These are phyloP conservation scores for Cremastobaeus sp. DNA, from an alignment of 2,888 invertebrate species.

Conservation along the genomic window DNA sequence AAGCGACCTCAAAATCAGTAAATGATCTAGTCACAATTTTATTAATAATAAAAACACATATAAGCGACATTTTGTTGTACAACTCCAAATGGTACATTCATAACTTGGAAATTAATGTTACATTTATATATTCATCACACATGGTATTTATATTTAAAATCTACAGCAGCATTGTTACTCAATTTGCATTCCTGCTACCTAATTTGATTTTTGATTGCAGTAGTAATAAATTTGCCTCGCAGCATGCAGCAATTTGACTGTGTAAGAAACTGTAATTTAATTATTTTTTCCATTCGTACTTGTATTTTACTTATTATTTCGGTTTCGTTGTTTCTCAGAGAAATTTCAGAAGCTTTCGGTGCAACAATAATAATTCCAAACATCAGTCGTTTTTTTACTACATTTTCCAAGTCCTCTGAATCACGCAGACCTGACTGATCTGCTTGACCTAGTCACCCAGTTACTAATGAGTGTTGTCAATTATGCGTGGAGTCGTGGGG, in stretches of 20 bases:
- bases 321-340: not conserved
- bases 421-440: slow-evolving; percentile 32
- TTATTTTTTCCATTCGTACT: slow-evolving; percentile 15
- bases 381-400: not conserved
- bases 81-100: no score
- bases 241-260: slow-evolving; percentile 21
- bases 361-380: not conserved
- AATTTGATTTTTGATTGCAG: slow-evolving; percentile 27
- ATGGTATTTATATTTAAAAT: no score
- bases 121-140: no score
- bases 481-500: slow-evolving; percentile 62
- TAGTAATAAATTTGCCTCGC: slow-evolving; percentile 24
- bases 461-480: slow-evolving; percentile 60
- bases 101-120: no score
- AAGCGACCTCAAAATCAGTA: no score
- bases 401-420: slow-evolving; percentile 12
- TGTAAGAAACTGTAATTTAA: slow-evolving; percentile 25
- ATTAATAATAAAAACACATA: no score
- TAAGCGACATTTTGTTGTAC: no score
- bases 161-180: no score
- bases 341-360: no score
- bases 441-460: slow-evolving; percentile 58
- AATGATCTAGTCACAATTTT: no score
- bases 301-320: not conserved
- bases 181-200: no score